These are phyloP conservation scores for Mus spretus DNA, from an alignment of 2,797 vertebrate genomes.

Conservation along the genomic window DNA sequence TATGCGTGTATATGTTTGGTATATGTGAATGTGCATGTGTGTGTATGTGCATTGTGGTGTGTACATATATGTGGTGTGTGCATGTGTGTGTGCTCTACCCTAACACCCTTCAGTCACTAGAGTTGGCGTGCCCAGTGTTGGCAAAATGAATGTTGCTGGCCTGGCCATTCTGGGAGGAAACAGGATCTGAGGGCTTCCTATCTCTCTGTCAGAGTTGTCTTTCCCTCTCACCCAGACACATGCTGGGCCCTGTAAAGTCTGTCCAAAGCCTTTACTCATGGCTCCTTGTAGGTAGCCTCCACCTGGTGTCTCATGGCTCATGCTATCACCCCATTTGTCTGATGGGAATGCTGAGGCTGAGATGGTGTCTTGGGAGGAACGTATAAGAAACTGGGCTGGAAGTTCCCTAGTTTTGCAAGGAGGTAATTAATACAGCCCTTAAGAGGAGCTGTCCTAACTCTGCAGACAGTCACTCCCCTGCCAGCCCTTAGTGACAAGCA, in stretches of 20 bases:
- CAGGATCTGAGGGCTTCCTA: not conserved
- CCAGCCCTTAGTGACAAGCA: not conserved
- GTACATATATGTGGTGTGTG: not conserved
- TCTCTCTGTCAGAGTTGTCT: not conserved
- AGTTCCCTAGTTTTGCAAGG: not conserved
- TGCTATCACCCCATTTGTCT: not conserved
- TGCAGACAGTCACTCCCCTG: not conserved
- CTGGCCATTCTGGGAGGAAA: not conserved
- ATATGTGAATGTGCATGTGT: not conserved
- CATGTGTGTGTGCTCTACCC: not conserved
- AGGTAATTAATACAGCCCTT: conserved; percentile 48
- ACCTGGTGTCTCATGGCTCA: not conserved
- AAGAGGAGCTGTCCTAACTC: not conserved
- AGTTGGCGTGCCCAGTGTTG: not conserved
- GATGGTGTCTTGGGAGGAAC: not conserved
- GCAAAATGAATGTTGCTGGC: not conserved
- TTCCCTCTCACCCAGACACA: not conserved
- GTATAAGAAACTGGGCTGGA: not conserved
- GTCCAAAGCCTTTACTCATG: not conserved
- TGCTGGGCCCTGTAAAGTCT: not conserved
- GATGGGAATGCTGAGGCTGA: conserved; percentile 9
- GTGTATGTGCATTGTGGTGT: not conserved
- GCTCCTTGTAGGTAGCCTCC: not conserved
- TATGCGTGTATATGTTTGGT: not conserved
- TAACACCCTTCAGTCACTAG: not conserved